phyloP scores from a whole-genome alignment of 2,888 invertebrate species.

The Malthinus seriepunctatus region DNA sequence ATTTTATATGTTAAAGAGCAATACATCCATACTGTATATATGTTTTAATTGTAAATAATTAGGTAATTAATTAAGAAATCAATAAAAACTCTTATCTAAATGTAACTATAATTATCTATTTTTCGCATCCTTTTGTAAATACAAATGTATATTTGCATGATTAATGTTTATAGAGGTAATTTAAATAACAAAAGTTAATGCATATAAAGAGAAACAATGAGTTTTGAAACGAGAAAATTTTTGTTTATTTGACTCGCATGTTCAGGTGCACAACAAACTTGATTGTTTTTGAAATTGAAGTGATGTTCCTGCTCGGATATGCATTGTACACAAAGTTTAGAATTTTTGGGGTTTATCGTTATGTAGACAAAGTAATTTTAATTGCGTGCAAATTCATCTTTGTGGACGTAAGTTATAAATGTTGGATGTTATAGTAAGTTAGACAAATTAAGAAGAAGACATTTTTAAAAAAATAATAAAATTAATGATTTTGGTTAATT shows the following conservation, averaged over 20 bases:
- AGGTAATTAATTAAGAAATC: too few relatives aligned
- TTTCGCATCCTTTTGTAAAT: slow-evolving; percentile 9
- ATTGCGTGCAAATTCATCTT: slow-evolving; percentile 27
- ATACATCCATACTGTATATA: too few relatives aligned
- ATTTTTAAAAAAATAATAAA: neutral
- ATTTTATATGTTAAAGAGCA: too few relatives aligned
- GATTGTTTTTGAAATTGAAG: slow-evolving; percentile 26
- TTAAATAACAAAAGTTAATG: slow-evolving; percentile 10
- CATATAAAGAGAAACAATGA: slow-evolving; percentile 10
- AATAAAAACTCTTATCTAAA: too few relatives aligned
- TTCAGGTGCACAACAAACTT: slow-evolving; percentile 25
- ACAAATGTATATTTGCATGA: slow-evolving; percentile 15
- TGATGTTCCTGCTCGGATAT: slow-evolving; percentile 27
- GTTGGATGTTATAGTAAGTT: slow-evolving; percentile 26
- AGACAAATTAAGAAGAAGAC: slow-evolving; percentile 17
- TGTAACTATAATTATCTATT: too few relatives aligned
- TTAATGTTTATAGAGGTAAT: slow-evolving; percentile 9
- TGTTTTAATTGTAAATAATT: too few relatives aligned
- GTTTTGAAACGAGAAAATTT: slow-evolving; percentile 2
- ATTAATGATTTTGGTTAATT: too few relatives aligned
- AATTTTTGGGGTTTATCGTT: slow-evolving; percentile 26
- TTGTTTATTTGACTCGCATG: slow-evolving; percentile 15
- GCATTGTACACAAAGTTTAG: slow-evolving; percentile 27
- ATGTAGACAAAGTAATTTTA: slow-evolving; percentile 18
- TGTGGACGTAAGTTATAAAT: slow-evolving; percentile 29